Conservation (phyloP, 2,797 vertebrate genomes). For the Enteromius paludinosus region DNA sequence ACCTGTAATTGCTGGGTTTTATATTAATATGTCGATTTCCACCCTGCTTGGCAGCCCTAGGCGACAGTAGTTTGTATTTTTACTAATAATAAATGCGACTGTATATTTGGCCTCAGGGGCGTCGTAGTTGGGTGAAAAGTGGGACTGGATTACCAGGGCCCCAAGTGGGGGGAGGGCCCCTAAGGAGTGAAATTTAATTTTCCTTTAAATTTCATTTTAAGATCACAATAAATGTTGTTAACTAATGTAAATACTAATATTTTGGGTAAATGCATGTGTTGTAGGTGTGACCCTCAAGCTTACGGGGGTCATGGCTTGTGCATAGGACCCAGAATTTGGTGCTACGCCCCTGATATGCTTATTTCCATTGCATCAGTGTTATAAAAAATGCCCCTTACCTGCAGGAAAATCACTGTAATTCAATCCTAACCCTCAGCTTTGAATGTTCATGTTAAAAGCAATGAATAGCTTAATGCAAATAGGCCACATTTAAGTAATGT, state of each 20-base stretch:
- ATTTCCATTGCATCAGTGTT: not conserved
- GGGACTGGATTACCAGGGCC: too few relatives aligned
- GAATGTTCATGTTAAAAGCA: not conserved
- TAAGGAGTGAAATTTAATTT: too few relatives aligned
- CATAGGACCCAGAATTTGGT: too few relatives aligned
- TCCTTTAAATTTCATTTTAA: too few relatives aligned
- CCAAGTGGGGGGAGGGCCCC: too few relatives aligned
- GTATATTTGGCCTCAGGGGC: not conserved
- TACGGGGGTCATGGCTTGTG: too few relatives aligned
- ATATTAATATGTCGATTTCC: not conserved
- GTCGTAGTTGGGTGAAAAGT: too few relatives aligned
- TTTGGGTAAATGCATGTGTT: too few relatives aligned
- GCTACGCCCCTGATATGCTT: not conserved
- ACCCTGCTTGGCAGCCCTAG: not conserved
- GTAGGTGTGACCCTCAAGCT: too few relatives aligned
- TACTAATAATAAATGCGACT: not conserved
- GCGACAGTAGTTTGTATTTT: not conserved
- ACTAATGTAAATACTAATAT: too few relatives aligned
- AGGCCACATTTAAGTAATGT: not conserved
- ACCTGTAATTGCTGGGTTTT: not conserved
- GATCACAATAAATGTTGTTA: too few relatives aligned
- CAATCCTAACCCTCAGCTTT: not conserved
- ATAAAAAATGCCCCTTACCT: not conserved
- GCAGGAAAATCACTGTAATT: not conserved
- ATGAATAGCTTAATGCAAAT: not conserved